Base-by-base conservation (phyloP, 2,113 vertebrate genomes). In the Semicossyphus pulcher region DNA sequence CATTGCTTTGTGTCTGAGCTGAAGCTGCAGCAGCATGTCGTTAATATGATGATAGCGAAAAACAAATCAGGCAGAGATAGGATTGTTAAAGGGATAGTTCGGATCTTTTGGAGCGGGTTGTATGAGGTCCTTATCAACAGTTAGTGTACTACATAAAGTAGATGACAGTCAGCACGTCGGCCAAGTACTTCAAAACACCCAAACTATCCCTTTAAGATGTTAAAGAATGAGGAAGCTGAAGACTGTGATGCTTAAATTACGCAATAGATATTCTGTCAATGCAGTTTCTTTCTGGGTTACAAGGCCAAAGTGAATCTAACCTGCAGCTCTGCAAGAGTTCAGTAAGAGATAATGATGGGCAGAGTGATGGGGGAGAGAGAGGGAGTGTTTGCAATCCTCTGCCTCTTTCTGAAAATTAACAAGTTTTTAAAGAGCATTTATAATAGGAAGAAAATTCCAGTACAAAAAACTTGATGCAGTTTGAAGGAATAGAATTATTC, bases 271-370 rank as follows among this genome's bases (percentile, higher is more conserved):
- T n/a, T 3, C 41, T n/a, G 41, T n/a, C 7, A 7, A 9, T 44
- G 18, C n/a, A n/a, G 41, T n/a, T 58, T 11, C 42, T 76, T 77
- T 78, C 60, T 81, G 60, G 69, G 59, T 78, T 81, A 78, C 6
- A 62, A 70, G 72, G 69, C 23, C 73, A 62, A n/a, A 20, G 20
- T 14, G 4, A 45, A 66, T 41, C 7, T 42, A 37, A 36, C 78
- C 73, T 70, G 52, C 61, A 74, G 73, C 63, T 59, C 45, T 59
- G 23, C 36, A 39, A 20, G 23, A 20, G 28, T 20, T 9, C n/a
- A 21, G 11, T 12, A 10, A 31, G 18, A 45, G 23, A 39, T 65
- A 65, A 45, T 49, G 42, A 66, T 14, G 34, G 57, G n/a, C 12
- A 29, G 29, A 34, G 20, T n/a, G n/a, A n/a, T n/a, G 14, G 28